Base-by-base conservation (phyloP, 2,797 vertebrate species). In the Taeniopygia guttata region DNA sequence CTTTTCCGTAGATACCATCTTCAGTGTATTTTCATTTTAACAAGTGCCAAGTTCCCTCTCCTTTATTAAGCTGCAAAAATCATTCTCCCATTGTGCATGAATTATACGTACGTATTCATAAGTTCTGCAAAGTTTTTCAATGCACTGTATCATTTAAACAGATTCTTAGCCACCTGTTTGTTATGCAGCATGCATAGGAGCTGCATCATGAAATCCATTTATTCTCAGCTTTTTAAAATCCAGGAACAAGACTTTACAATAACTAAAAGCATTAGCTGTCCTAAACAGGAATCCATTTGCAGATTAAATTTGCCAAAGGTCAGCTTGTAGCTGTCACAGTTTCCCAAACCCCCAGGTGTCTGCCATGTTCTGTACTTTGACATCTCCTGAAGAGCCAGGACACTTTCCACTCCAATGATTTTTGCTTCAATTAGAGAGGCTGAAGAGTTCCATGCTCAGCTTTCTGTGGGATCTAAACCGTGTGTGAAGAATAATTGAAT, bases 281-380 rank as follows among this genome's bases (percentile, higher is more conserved):
- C 96, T 97, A 95, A 95, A 77, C 92, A 95, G 86, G 94, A 96
- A 96, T 95, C 96, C 97, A 98, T 98, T 98, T 98, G 96, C 96
- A 97, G 97, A 98, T 98, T 98, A 97, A 97, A 98, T 98, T 96
- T 59, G 3, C 95, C 85, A 89, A 96, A 97, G 97, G 97, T 97
- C 97, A 89, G 93, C 94, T 91, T 92, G 96, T 96, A 97, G 96
- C 97, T 97, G 93, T 95, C 96, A 94, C 85, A 63, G 64, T 74
- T 94, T 60, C 78, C 93, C 93, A 96, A 92, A 54, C 84, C 79
- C 94, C 94, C 84, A 83, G 74, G 72, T 96, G 92, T 93, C 95
- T 10, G 20, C 92, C 62, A 54, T 34, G 83, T 96, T 96, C 93
- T 72, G 51, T 69, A 66, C 87, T 93, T 76, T 94, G 97, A 97